A percentile compares a stretch with the other conserved stretches of the same genome.
Evolutionary conservation across 2,888 invertebrate genomes (phyloP).

Genomic region (Thymelicus acteon): DNA sequence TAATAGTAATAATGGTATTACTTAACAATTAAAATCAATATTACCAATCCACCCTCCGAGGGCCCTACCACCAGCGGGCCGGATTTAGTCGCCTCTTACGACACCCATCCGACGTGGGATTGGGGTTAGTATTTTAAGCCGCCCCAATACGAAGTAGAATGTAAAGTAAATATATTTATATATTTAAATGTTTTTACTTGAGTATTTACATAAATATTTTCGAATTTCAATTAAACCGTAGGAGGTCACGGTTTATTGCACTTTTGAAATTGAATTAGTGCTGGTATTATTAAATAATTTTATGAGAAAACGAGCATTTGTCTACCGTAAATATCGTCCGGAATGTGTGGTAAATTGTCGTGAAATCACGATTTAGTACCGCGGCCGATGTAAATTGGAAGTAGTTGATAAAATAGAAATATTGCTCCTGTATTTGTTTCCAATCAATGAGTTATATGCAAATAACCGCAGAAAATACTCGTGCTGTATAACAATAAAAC

Average conservation of each 20-base stretch:
- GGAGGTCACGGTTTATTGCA: not conserved
- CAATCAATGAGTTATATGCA: slow-evolving; percentile 34
- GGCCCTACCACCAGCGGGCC: too few relatives aligned
- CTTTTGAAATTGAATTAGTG: not conserved
- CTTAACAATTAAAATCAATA: too few relatives aligned
- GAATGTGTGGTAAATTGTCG: slow-evolving; percentile 35
- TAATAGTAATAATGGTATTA: too few relatives aligned
- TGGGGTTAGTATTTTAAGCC: too few relatives aligned
- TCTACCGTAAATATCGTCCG: slow-evolving; percentile 14
- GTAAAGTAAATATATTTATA: too few relatives aligned
- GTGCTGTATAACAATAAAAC: slow-evolving; percentile 10
- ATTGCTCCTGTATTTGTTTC: slow-evolving; percentile 30
- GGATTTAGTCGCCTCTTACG: too few relatives aligned
- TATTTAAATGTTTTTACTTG: not conserved
- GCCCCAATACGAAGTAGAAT: too few relatives aligned
- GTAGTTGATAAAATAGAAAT: slow-evolving; percentile 36
- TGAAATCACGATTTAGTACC: slow-evolving; percentile 35
- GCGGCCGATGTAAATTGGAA: slow-evolving; percentile 27
- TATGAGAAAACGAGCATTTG: slow-evolving; percentile 10
- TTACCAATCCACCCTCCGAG: too few relatives aligned
- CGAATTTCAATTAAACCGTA: not conserved
- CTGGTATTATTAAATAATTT: not conserved
- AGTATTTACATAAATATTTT: not conserved
- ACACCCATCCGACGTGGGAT: too few relatives aligned
- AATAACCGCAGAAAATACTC: slow-evolving; percentile 23